Evolutionary conservation across 2,797 vertebrate genomes (phyloP), one percentile per base, ranked within the genome.

Genomic region (Micrastur ruficollis): DNA sequence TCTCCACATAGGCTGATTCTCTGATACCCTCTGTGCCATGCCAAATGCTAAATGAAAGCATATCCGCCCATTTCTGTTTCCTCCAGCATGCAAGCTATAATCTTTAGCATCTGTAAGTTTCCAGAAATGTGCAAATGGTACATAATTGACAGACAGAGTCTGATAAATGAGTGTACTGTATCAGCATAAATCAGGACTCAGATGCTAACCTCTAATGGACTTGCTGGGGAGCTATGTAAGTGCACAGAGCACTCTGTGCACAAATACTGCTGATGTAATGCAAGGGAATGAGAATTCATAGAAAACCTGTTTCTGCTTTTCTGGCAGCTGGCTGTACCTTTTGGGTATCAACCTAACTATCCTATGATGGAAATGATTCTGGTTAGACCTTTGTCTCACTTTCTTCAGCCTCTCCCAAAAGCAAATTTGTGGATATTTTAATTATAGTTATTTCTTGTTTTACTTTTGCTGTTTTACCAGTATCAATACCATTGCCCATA

Each of bases 101-200:
- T 86, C 73, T 90, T 92, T 8, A 23, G n/a, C 25, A 42, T 59
- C 81, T 68, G 0, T 71, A n/a, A 58, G 17, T 32, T 91, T 89
- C 86, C 3, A 3, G 91, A 82, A 65, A 74, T 18, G n/a, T 71
- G 75, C 74, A 93, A 93, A 78, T 6, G 29, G 44, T 65, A 73
- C 59, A 34, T 81, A 71, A 95, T 85, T 52, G 87, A 91, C 29
- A 2, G 80, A 61, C 26, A 26, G 70, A 84, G 61, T 50, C 87
- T 90, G 82, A 32, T 52, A 92, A 89, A 73, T 79, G 62, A 47
- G 34, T 26, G 50, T 27, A 62, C 80, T 76, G 14, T 67, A 92
- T 90, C 78, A 89, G 81, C 86, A 95, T 85, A 85, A 96, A 92
- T 83, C 89, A 93, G 63, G 66, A 18, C 47, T 56, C 81, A n/a